These are phyloP conservation scores for Desoria tigrina DNA, from an alignment of 2,888 invertebrate species.

Conservation along the genomic window DNA sequence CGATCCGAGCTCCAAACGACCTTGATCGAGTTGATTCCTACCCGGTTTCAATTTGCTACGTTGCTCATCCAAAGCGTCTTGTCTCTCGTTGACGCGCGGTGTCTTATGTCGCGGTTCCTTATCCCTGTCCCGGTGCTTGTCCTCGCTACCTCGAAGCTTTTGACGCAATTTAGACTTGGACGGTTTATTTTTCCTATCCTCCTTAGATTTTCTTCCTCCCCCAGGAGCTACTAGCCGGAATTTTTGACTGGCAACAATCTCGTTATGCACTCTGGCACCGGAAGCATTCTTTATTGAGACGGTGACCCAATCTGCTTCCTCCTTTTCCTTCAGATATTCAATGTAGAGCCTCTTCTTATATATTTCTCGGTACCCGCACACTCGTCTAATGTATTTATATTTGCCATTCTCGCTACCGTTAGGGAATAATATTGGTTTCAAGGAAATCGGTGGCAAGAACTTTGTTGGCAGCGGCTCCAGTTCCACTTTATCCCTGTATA, in stretches of 20 bases:
- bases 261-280: too few species aligned
- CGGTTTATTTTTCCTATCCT: background rate
- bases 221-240: conserved; percentile 15
- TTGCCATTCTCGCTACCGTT: conserved; percentile 1
- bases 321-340: conserved; percentile 21
- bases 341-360: conserved; percentile 24
- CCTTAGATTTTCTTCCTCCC: conserved; percentile 10
- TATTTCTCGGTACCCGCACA: conserved; percentile 32
- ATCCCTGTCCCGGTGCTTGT: too few species aligned
- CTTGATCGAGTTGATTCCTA: too few species aligned
- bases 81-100: too few species aligned
- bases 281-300: background rate
- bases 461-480: conserved; percentile 25
- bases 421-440: conserved; percentile 16
- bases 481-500: conserved; percentile 28
- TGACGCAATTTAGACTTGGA: background rate
- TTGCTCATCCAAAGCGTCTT: too few species aligned
- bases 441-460: conserved; percentile 18
- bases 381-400: conserved; percentile 7
- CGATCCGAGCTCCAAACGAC: too few species aligned
- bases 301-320: background rate
- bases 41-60: too few species aligned
- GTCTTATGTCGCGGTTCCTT: too few species aligned
- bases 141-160: background rate
- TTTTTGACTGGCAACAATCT: background rate